Evolutionary conservation across 2,888 invertebrate genomes (phyloP).

Genomic region (Neocrepidodera transversa): DNA sequence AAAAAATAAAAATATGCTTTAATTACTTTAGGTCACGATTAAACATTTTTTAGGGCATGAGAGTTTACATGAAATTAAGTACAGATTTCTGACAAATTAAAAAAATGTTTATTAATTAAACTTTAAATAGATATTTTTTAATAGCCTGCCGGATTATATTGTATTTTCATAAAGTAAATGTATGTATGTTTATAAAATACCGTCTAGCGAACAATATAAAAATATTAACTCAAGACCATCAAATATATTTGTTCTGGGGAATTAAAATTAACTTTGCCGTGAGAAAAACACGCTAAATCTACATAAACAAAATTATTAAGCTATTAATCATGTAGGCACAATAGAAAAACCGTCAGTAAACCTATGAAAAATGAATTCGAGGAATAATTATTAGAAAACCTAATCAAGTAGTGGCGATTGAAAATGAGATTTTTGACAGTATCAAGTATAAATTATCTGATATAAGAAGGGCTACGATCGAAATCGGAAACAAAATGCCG

Average conservation of each 20-base stretch:
- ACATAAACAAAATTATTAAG: slow-evolving; percentile 33
- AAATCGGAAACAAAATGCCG: neutral
- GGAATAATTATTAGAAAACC: slow-evolving; percentile 43
- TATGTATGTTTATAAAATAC: too few species aligned
- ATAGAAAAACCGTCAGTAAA: slow-evolving; percentile 34
- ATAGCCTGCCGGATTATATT: too few species aligned
- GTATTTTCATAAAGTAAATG: too few species aligned
- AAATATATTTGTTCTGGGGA: slow-evolving; percentile 16
- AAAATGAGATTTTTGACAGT: slow-evolving; percentile 33
- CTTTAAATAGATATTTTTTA: too few species aligned
- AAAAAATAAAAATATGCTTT: too few species aligned
- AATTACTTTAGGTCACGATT: too few species aligned
- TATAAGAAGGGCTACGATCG: neutral
- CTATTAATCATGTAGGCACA: slow-evolving; percentile 39
- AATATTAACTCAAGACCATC: slow-evolving; percentile 21
- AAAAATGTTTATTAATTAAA: too few species aligned
- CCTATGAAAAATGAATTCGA: slow-evolving; percentile 41
- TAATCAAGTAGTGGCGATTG: slow-evolving; percentile 41
- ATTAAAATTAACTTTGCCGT: neutral
- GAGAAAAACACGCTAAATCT: slow-evolving; percentile 28
- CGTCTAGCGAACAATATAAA: too few species aligned
- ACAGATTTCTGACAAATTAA: too few species aligned
- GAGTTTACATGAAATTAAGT: too few species aligned
- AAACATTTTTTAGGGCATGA: too few species aligned
- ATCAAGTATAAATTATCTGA: slow-evolving; percentile 25